Conservation (phyloP, 2,888 invertebrate species). For the Nematopogon swammerdamellus region DNA sequence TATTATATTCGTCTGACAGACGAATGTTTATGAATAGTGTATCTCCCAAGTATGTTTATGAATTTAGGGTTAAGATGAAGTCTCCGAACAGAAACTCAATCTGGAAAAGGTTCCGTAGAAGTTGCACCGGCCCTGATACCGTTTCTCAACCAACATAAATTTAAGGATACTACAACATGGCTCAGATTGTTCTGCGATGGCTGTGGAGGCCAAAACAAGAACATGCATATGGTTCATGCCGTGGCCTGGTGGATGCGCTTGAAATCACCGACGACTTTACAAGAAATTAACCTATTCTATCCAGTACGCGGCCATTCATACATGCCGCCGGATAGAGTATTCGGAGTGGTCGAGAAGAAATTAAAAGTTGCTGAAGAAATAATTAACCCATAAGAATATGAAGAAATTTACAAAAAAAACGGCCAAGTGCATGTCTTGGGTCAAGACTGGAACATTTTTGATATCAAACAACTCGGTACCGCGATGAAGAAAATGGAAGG, state of each 20-base stretch:
- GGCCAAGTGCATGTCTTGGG: conserved; percentile 3
- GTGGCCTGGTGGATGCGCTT: conserved; percentile 9
- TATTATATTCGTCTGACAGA: too few species aligned
- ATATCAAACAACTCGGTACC: conserved; percentile 2
- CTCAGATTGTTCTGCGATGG: conserved; percentile 15
- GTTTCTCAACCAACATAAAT: conserved; percentile 8
- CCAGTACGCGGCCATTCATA: conserved; percentile 11
- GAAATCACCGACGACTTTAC: conserved; percentile 6
- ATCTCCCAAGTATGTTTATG: too few species aligned
- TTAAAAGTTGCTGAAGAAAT: neutral
- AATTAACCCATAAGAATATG: conserved; percentile 2
- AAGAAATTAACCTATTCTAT: conserved; percentile 7
- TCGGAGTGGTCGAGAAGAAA: conserved; percentile 9
- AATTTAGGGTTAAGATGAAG: conserved; percentile 14
- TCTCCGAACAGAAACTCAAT: conserved; percentile 13
- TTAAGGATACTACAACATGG: conserved; percentile 10
- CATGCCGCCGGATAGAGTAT: conserved; percentile 9
- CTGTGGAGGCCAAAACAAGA: conserved; percentile 17
- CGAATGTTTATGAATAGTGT: too few species aligned
- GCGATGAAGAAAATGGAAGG: conserved; percentile 5
- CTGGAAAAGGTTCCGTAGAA: conserved; percentile 9
- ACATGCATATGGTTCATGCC: conserved; percentile 10
- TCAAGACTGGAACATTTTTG: conserved; percentile 3
- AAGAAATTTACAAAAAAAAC: conserved; percentile 3
- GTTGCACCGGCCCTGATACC: conserved; percentile 7